Base-by-base conservation (phyloP, 2,113 vertebrate genomes). In the Prunella himalayana region DNA sequence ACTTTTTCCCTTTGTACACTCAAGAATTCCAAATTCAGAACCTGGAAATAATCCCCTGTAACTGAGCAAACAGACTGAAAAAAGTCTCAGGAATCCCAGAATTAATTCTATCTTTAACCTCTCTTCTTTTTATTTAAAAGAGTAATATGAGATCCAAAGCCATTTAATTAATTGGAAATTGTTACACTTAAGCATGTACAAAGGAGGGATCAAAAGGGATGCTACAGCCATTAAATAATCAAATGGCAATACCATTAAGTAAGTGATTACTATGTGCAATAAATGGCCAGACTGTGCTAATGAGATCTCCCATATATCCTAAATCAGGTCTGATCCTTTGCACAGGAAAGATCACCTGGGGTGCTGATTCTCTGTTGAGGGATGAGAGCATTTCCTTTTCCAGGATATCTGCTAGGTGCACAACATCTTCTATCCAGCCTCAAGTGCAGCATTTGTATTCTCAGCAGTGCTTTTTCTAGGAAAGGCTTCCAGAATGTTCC, bases 91-190 rank as follows among this genome's bases (percentile, higher is more conserved):
- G 39, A 86, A 91, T 27, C 24, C 31, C 37, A 44, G 59, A 69
- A 59, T 66, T 68, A 53, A 72, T 79, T 78, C 44, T 92, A 33
- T 49, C 44, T 88, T 66, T 59, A 92, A 70, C 82, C 41, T 47
- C 49, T 63, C 78, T 68, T 59, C 60, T 69, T 86, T 81, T 73
- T 72, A 65, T 86, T 93, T 92, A 71, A 87, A 92, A 73, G 4
- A 88, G 65, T 53, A 60, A 66, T 80, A 72, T 47, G 61, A 83
- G 88, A 70, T 70, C 45, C 65, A 81, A 88, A 93, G 86, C 68
- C 64, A 86, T 88, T 83, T 90, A 93, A 94, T 88, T 90, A 91
- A 94, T 63, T 94, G 44, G 56, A 90, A 93, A 96, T 86, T 59
- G 82, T 90, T 86, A 86, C 86, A 71, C 76, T 92, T 78, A 68